phyloP scores from a whole-genome alignment of 2,888 invertebrate species.

The Glaucopsyche alexis region DNA sequence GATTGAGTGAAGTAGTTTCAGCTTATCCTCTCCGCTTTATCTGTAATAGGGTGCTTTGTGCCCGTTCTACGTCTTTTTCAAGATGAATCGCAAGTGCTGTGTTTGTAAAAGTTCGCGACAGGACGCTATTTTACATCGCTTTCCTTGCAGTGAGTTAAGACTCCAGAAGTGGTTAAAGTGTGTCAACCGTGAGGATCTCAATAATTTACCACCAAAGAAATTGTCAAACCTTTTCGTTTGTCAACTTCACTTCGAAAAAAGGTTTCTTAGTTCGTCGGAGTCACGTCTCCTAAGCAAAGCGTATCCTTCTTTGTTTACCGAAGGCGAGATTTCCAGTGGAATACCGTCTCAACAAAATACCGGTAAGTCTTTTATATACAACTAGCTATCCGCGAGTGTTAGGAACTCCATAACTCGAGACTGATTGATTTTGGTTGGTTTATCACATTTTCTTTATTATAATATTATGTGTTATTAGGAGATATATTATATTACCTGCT shows the following conservation, averaged over 20 bases:
- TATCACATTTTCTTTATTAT: too few species aligned
- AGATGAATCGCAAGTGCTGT: neutral
- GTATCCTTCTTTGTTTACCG: slow-evolving; percentile 20
- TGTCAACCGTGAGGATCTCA: neutral
- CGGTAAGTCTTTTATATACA: slow-evolving; percentile 1
- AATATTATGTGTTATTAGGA: too few species aligned
- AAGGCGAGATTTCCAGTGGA: slow-evolving; percentile 11
- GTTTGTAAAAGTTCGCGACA: neutral
- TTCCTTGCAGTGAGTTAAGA: slow-evolving; percentile 1
- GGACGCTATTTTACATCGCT: neutral
- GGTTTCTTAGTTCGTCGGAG: neutral
- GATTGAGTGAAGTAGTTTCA: slow-evolving; percentile 1
- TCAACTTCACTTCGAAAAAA: slow-evolving; percentile 19
- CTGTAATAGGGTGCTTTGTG: neutral
- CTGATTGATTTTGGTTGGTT: too few species aligned
- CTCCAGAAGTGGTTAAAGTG: slow-evolving; percentile 8
- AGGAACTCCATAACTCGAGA: neutral
- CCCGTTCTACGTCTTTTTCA: neutral
- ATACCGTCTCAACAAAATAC: neutral
- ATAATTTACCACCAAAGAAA: slow-evolving; percentile 1
- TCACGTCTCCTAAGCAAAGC: neutral
- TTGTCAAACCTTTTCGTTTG: slow-evolving; percentile 11
- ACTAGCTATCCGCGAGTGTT: neutral
- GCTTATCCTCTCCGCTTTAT: neutral
- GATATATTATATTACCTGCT: too few species aligned